These are phyloP conservation scores for Phocides pigmalion DNA, from an alignment of 1,140 invertebrate genomes.

Conservation along the genomic window DNA sequence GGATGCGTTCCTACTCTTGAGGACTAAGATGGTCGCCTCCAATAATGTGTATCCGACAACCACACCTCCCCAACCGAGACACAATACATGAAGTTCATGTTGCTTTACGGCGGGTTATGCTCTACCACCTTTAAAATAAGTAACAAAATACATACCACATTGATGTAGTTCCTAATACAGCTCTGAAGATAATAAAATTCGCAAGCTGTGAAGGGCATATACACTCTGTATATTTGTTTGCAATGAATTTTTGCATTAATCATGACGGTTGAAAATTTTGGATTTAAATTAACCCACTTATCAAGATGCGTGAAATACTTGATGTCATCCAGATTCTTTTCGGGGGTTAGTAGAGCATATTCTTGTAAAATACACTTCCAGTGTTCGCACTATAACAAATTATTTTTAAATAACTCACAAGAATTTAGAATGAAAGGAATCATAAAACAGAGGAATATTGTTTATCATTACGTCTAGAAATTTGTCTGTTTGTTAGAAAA, in stretches of 20 bases:
- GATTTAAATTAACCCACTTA: conserved; percentile 54
- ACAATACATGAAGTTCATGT: too few relatives aligned
- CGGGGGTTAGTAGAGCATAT: conserved; percentile 45
- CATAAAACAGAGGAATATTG: too few relatives aligned
- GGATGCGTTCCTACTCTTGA: too few relatives aligned
- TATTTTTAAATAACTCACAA: too few relatives aligned
- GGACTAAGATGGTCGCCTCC: too few relatives aligned
- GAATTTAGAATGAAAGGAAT: too few relatives aligned
- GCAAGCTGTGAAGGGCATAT: conserved; percentile 46
- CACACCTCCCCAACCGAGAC: too few relatives aligned
- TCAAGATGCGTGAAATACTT: conserved; percentile 56
- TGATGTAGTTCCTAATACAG: conserved; percentile 55
- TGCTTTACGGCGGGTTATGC: too few relatives aligned
- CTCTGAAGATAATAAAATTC: conserved; percentile 47
- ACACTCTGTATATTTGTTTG: conserved; percentile 36
- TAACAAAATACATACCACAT: conserved; percentile 46
- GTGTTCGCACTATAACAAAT: conserved; percentile 49
- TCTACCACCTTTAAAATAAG: conserved; percentile 2
- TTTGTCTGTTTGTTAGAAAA: too few relatives aligned
- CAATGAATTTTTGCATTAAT: conserved; percentile 51
- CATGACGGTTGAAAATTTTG: conserved; percentile 48
- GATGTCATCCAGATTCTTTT: conserved; percentile 42
- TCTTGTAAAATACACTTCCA: conserved; percentile 57
- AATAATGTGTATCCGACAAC: too few relatives aligned
- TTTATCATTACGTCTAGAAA: too few relatives aligned